Conservation (phyloP, 2,797 vertebrate species). For the Remorina albescens region DNA sequence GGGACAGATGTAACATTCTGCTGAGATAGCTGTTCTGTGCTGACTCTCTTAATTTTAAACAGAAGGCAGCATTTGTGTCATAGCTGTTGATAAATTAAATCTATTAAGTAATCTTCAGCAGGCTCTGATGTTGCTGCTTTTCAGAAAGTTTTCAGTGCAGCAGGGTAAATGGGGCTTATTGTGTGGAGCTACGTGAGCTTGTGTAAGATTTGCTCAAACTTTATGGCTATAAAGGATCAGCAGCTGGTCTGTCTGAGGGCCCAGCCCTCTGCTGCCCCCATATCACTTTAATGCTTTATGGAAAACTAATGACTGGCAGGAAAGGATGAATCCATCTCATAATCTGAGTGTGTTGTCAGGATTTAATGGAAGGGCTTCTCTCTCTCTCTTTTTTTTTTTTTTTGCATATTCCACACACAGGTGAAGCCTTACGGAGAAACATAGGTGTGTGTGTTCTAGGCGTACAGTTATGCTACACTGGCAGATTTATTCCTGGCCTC, state of each 20-base stretch:
- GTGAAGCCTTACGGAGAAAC: constrained; percentile 34
- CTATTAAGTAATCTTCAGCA: too few species aligned
- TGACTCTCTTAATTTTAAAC: neutral
- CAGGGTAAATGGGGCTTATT: too few species aligned
- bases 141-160: too few species aligned
- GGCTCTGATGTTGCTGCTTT: too few species aligned
- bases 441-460: constrained; percentile 48
- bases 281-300: constrained; percentile 44
- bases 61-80: too few species aligned
- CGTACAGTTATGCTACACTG: constrained; percentile 56
- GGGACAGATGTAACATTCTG: too few species aligned
- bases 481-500: constrained; percentile 59
- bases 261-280: neutral
- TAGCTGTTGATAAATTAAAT: too few species aligned
- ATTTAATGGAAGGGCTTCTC: constrained; percentile 32
- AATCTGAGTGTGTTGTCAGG: constrained; percentile 51
- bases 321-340: constrained; percentile 44
- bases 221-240: constrained; percentile 18
- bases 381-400: too few species aligned
- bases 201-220: constrained; percentile 36
- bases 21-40: neutral
- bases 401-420: constrained; percentile 40
- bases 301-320: constrained; percentile 29
- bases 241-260: neutral
- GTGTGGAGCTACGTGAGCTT: neutral